phyloP scores from a whole-genome alignment of 2,113 vertebrate genomes.

The Spea bombifrons region DNA sequence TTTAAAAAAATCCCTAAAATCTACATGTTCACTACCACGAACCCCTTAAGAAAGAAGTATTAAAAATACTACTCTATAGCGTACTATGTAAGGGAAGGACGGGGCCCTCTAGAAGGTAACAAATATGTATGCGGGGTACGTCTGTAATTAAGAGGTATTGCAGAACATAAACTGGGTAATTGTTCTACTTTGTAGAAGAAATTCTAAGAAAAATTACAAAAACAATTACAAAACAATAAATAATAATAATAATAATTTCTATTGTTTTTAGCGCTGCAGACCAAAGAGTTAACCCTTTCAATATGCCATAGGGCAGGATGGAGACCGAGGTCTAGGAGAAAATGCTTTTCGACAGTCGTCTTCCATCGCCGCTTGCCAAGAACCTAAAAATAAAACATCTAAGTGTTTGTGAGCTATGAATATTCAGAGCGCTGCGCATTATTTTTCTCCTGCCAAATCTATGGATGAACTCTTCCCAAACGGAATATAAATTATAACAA shows the following conservation, averaged over 20 bases:
- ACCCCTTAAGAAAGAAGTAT: too few relatives aligned
- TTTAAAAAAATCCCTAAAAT: too few relatives aligned
- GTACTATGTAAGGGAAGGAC: too few relatives aligned
- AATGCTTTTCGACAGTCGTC: slow-evolving; percentile 10
- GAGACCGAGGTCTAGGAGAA: neutral
- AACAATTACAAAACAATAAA: too few relatives aligned
- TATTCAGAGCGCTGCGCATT: slow-evolving; percentile 36
- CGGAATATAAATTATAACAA: slow-evolving; percentile 38
- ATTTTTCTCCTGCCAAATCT: slow-evolving; percentile 40
- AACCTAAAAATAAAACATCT: slow-evolving; percentile 35
- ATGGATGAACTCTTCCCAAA: slow-evolving; percentile 42
- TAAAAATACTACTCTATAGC: too few relatives aligned
- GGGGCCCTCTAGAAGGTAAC: too few relatives aligned
- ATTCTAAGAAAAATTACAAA: too few relatives aligned
- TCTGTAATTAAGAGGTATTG: too few relatives aligned
- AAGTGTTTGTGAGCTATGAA: slow-evolving; percentile 30
- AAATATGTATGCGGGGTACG: too few relatives aligned
- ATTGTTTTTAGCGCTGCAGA: neutral
- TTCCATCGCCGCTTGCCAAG: slow-evolving; percentile 9
- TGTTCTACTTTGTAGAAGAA: too few relatives aligned
- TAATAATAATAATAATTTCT: neutral
- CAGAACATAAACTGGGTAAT: too few relatives aligned
- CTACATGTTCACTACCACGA: too few relatives aligned
- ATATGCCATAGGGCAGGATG: neutral
- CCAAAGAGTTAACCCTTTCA: neutral